Conservation (phyloP, 2,113 vertebrate genomes). For the Piprites chloris region DNA sequence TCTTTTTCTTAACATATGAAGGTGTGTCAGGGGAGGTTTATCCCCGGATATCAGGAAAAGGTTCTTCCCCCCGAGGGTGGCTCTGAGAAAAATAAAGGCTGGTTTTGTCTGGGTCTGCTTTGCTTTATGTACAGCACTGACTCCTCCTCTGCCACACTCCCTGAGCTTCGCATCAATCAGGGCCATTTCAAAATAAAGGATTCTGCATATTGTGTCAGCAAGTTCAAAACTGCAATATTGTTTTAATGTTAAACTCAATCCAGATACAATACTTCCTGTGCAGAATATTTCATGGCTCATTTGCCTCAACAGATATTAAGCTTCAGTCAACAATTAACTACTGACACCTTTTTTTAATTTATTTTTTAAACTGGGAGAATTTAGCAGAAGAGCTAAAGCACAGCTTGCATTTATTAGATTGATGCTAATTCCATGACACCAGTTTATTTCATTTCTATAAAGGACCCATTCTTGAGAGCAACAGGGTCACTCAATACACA, state of each 20-base stretch:
- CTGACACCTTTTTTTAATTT: neutral
- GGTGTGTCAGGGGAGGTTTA: neutral
- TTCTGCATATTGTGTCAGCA: constrained; percentile 57
- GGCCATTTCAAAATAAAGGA: constrained; percentile 30
- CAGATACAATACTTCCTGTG: constrained; percentile 55
- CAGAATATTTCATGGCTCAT: constrained; percentile 74
- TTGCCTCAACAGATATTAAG: constrained; percentile 76
- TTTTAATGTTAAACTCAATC: constrained; percentile 67
- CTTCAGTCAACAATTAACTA: constrained; percentile 73
- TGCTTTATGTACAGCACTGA: neutral
- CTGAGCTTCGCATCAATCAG: constrained; percentile 20
- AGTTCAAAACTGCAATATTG: constrained; percentile 72
- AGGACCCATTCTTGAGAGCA: neutral
- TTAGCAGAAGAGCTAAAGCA: neutral
- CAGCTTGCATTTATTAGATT: neutral
- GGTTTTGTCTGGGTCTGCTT: neutral
- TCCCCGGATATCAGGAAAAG: neutral
- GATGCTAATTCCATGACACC: neutral
- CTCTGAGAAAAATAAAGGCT: neutral
- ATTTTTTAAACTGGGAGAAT: neutral
- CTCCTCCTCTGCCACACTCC: neutral
- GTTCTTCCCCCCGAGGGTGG: neutral
- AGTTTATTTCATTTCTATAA: neutral
- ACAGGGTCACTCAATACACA: neutral
- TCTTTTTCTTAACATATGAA: neutral